Evolutionary conservation across 1,140 invertebrate species (phyloP).

Genomic region (Monomorium pharaonis): DNA sequence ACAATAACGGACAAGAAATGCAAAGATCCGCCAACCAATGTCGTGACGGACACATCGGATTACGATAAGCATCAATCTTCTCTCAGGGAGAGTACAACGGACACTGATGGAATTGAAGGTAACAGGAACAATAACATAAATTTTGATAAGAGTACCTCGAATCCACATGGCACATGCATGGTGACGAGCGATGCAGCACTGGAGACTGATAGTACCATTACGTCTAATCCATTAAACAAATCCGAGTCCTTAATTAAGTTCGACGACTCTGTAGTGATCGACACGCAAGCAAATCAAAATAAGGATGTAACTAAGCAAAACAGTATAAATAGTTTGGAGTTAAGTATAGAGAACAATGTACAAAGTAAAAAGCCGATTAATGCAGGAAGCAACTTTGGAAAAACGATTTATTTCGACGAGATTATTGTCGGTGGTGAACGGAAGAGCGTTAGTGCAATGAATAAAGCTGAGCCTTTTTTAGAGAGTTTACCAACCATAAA

Average conservation of each 20-base stretch:
- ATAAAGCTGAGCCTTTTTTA: conserved; percentile 78
- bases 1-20: conserved; percentile 81
- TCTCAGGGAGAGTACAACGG: conserved; percentile 69
- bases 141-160: conserved; percentile 66
- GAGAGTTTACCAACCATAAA: conserved; percentile 80
- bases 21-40: conserved; percentile 53
- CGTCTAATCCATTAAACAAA: conserved; percentile 72
- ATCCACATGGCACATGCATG: conserved; percentile 65
- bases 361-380: conserved; percentile 78
- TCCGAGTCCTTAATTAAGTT: conserved; percentile 80
- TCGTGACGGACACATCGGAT: conserved; percentile 68
- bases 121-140: conserved; percentile 74
- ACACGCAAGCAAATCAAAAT: conserved; percentile 77
- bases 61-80: conserved; percentile 71
- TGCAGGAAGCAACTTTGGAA: conserved; percentile 76
- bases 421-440: conserved; percentile 82
- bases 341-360: conserved; percentile 80
- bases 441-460: conserved; percentile 77
- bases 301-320: conserved; percentile 78
- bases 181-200: conserved; percentile 55
- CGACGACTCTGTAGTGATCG: conserved; percentile 74
- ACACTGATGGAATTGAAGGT: conserved; percentile 67
- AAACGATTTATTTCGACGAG: conserved; percentile 82
- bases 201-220: conserved; percentile 70
- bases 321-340: conserved; percentile 72